Percentiles rank a stretch among this genome's conserved stretches.
These are phyloP conservation scores for Panagrolaimus sp. DNA, from an alignment of 1,140 invertebrate genomes.

Conservation along the genomic window DNA sequence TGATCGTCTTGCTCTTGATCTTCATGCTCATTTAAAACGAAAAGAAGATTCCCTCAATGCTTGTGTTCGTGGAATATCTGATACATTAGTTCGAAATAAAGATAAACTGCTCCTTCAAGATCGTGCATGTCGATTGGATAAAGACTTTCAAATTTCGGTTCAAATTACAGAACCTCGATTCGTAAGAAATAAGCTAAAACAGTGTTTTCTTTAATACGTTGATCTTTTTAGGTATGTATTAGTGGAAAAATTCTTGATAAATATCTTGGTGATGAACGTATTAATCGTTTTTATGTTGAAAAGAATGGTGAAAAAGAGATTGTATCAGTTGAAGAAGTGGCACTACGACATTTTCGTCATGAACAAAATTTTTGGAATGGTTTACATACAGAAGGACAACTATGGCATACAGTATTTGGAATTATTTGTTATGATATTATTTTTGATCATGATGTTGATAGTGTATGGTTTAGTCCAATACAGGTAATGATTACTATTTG, in stretches of 20 bases:
- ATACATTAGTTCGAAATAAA: constrained; percentile 22
- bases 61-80: constrained; percentile 19
- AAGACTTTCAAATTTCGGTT: constrained; percentile 16
- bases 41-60: constrained; percentile 22
- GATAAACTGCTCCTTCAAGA: constrained; percentile 38
- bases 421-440: constrained; percentile 46
- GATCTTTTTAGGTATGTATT: constrained; percentile 38
- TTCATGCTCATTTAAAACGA: constrained; percentile 43
- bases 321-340: constrained; percentile 44
- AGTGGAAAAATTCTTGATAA: constrained; percentile 34
- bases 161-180: constrained; percentile 7
- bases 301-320: constrained; percentile 25
- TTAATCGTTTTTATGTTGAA: constrained; percentile 44
- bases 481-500: constrained; percentile 33
- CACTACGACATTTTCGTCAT: constrained; percentile 40
- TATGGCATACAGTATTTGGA: constrained; percentile 51
- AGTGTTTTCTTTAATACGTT: neutral
- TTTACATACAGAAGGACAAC: constrained; percentile 38
- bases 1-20: constrained; percentile 42
- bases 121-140: constrained; percentile 28
- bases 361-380: constrained; percentile 33
- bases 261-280: constrained; percentile 40
- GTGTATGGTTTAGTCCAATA: constrained; percentile 40
- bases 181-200: constrained; percentile 3
- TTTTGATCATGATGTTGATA: constrained; percentile 29